Conservation (phyloP, 2,113 vertebrate species). For the Engystomops pustulosus region DNA sequence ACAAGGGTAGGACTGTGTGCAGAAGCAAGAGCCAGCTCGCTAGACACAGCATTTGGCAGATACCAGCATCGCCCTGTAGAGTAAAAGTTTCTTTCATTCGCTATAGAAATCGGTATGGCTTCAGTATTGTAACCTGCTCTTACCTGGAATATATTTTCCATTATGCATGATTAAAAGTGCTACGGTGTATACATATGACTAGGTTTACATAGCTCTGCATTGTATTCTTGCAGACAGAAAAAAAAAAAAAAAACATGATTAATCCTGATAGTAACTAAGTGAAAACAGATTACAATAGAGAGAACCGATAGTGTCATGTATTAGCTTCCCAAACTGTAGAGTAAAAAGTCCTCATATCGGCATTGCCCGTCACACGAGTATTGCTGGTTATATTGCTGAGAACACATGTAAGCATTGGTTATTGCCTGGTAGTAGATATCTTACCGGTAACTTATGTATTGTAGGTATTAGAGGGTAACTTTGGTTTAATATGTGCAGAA, state of each 20-base stretch:
- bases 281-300: conserved; percentile 73
- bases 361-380: conserved; percentile 65
- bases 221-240: conserved; percentile 68
- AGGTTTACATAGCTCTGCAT: conserved; percentile 63
- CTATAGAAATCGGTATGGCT: conserved; percentile 78
- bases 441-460: conserved; percentile 58
- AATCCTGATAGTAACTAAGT: conserved; percentile 62
- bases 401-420: conserved; percentile 58
- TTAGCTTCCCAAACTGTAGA: conserved; percentile 67
- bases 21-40: conserved; percentile 98
- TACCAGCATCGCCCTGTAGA: conserved; percentile 66
- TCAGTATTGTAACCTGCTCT: conserved; percentile 77
- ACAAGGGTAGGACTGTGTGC: conserved; percentile 73
- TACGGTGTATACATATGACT: conserved; percentile 69
- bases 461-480: conserved; percentile 59
- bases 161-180: conserved; percentile 74
- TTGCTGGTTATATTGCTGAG: conserved; percentile 64
- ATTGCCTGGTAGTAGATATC: conserved; percentile 61
- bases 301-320: conserved; percentile 67
- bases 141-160: conserved; percentile 67
- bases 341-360: conserved; percentile 63
- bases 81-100: conserved; percentile 66
- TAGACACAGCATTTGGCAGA: conserved; percentile 65
- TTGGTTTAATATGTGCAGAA: conserved; percentile 61
- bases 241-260: conserved; percentile 52